Conservation (phyloP, 2,113 vertebrate genomes). For the Entelurus aequoreus region DNA sequence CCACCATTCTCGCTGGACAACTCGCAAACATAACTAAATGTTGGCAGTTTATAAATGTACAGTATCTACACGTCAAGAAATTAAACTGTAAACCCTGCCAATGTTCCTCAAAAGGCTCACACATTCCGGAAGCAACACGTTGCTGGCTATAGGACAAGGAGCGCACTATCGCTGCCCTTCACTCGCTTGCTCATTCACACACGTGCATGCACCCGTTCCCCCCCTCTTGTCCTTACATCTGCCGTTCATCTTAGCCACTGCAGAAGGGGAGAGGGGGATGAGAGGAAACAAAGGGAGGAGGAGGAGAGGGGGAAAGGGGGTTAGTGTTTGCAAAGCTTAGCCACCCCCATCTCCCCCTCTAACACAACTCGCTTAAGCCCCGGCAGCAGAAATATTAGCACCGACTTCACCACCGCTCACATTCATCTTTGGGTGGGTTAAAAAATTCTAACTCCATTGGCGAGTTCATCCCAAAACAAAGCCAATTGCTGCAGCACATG, state of each 20-base stretch:
- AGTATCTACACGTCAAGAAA: too few relatives aligned
- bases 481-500: too few relatives aligned
- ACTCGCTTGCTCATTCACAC: constrained; percentile 43
- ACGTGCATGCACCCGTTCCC: constrained; percentile 59
- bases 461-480: too few relatives aligned
- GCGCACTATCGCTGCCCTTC: neutral
- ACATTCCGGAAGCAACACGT: too few relatives aligned
- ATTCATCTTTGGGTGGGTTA: too few relatives aligned
- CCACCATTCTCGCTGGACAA: too few relatives aligned
- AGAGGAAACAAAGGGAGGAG: constrained; percentile 71
- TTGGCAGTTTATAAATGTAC: too few relatives aligned
- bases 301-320: constrained; percentile 71
- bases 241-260: constrained; percentile 79
- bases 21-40: too few relatives aligned
- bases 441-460: too few relatives aligned
- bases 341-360: constrained; percentile 61
- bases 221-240: constrained; percentile 76
- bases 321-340: constrained; percentile 68
- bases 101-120: neutral
- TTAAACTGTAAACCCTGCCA: neutral
- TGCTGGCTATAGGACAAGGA: too few relatives aligned
- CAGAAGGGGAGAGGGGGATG: constrained; percentile 70
- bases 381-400: neutral
- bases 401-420: too few relatives aligned
- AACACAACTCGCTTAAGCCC: constrained; percentile 36